Percentiles rank a stretch among this genome's conserved stretches.
Evolutionary conservation across 2,113 vertebrate genomes (phyloP).

Genomic region (Entosphenus tridentatus): DNA sequence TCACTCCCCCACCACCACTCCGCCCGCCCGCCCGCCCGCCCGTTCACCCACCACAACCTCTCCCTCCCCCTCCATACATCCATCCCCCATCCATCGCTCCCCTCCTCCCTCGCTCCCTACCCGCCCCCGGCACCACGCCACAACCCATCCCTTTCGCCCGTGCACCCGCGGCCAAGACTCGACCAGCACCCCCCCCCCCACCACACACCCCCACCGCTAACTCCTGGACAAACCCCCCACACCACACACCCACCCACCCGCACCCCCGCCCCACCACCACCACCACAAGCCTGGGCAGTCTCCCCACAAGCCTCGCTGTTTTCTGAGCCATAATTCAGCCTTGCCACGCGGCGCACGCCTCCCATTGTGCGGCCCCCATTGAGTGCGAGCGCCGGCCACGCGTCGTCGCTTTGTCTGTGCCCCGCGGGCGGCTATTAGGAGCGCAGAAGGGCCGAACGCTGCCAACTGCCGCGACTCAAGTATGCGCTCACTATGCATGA

Average conservation of each 20-base stretch:
- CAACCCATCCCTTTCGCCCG: too few species aligned
- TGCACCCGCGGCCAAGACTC: too few species aligned
- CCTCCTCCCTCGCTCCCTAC: too few species aligned
- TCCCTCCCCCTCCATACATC: too few species aligned
- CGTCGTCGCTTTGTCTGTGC: slow-evolving; percentile 1
- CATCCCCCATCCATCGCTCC: too few species aligned
- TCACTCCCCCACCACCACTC: background rate
- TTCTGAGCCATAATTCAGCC: background rate
- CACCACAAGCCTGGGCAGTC: background rate
- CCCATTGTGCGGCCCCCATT: slow-evolving; percentile 6
- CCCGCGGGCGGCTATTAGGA: slow-evolving; percentile 4
- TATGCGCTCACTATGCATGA: slow-evolving; percentile 1
- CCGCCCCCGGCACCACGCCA: too few species aligned
- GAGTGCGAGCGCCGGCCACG: slow-evolving; percentile 2
- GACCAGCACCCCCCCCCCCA: too few species aligned
- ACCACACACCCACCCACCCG: background rate
- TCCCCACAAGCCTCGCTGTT: background rate
- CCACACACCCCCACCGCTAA: too few species aligned
- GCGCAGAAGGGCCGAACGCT: slow-evolving; percentile 5
- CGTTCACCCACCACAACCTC: too few species aligned
- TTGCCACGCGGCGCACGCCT: slow-evolving; percentile 4
- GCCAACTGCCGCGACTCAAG: background rate
- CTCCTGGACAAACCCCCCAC: too few species aligned
- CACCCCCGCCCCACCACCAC: background rate
- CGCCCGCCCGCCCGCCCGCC: too few species aligned